Evolutionary conservation across 2,888 invertebrate species (phyloP).

Genomic region (Gnatocerus cornutus): DNA sequence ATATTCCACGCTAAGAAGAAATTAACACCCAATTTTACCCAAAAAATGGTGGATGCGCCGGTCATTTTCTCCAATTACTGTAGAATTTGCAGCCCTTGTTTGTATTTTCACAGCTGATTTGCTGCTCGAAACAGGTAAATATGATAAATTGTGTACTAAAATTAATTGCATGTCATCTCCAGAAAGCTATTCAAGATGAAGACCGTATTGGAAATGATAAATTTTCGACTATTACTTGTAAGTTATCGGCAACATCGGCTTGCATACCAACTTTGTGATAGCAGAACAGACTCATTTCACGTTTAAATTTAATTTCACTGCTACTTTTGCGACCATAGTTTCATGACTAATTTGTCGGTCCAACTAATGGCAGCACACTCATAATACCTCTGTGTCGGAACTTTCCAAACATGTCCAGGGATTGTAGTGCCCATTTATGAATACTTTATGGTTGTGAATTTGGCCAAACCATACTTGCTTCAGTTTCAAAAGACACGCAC

Average conservation of each 20-base stretch:
- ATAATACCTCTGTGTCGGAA: conserved; percentile 16
- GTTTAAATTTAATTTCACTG: neutral
- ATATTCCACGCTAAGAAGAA: too few relatives aligned
- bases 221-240: conserved; percentile 45
- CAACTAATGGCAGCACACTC: conserved; percentile 1
- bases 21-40: too few relatives aligned
- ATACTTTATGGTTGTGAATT: conserved; percentile 19
- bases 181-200: conserved; percentile 52
- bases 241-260: conserved; percentile 28
- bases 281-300: neutral
- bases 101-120: conserved; percentile 32
- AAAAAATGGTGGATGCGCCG: neutral
- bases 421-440: conserved; percentile 15
- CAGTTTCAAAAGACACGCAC: too few relatives aligned
- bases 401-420: conserved; percentile 14
- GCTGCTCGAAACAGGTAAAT: conserved; percentile 46
- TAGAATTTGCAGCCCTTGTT: conserved; percentile 15
- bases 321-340: neutral
- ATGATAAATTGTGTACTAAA: conserved; percentile 43
- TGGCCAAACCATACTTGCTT: neutral
- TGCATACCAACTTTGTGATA: conserved; percentile 1
- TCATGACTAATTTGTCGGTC: conserved; percentile 10
- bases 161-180: conserved; percentile 55
- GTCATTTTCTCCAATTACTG: neutral
- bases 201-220: conserved; percentile 53